Evolutionary conservation across 2,797 vertebrate genomes (phyloP), one percentile per base, ranked within the genome.

Genomic region (Coregonus ussuriensis): DNA sequence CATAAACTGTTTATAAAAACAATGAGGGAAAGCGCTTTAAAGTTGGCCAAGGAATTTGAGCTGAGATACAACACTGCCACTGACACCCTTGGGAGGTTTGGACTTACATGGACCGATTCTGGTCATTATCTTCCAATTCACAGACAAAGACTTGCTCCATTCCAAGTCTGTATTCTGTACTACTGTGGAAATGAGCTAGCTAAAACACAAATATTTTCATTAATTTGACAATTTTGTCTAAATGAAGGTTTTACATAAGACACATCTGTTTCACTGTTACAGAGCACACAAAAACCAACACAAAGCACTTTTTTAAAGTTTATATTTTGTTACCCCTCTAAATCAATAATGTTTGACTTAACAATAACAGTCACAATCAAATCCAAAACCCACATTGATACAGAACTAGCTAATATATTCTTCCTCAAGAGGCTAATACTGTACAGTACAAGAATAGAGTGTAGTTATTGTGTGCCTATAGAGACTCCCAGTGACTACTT

Each of bases 1-100:
- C 85, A 76, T 82, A 88, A 84, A 90, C 79, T 89, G 89, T 94
- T 92, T 93, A 93, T 83, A 90, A 86, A 86, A 89, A 88, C 90
- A 91, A 86, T 35, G 83, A 86, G 78, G 77, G 89, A 81, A 82
- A 87, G 83, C 72, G 79, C 89, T 92, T 90, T 91, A 62, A 91
- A 88, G 88, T 82, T 35, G 71, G 88, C 91, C 91, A 90, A 85
- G 82, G 76, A 80, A 80, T 76, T 66, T 41, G 16, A 81, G 79
- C 77, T 63, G 59, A 84, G 81, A 77, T 74, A 78, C 77, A 73
- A 65, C 4, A 63, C 77, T 33, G 80, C 76, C 76, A 80, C 66
- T 65, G 56, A 62, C 35, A 47, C 72, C 15, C 87, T 84, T 89
- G 82, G 81, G 83, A 86, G 84, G 84, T 80, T 79, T 84, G 81